Evolutionary conservation across 1,140 invertebrate species (phyloP).

Genomic region (Drosophila chauvacae): DNA sequence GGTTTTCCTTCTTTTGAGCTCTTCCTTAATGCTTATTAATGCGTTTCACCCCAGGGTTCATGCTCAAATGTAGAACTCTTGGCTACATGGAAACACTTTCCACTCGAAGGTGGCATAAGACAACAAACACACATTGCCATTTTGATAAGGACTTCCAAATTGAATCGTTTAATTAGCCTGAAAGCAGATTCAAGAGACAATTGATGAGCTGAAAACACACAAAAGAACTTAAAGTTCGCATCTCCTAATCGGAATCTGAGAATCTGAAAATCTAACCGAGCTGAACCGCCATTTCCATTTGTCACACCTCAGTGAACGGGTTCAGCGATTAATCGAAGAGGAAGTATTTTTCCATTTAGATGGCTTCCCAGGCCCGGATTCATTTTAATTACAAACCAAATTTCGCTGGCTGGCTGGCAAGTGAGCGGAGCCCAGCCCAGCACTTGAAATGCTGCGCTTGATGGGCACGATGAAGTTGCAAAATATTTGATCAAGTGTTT

Average conservation of each 20-base stretch:
- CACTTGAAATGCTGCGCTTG: constrained; percentile 64
- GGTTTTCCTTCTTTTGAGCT: constrained; percentile 33
- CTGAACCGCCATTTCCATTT: constrained; percentile 28
- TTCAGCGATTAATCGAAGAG: constrained; percentile 69
- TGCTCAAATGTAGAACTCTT: constrained; percentile 11
- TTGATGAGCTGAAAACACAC: constrained; percentile 36
- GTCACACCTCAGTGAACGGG: constrained; percentile 66
- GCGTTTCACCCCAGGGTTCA: constrained; percentile 35
- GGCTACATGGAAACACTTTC: constrained; percentile 49
- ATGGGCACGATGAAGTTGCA: constrained; percentile 79
- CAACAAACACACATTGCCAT: constrained; percentile 37
- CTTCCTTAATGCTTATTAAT: constrained; percentile 75
- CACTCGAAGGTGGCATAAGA: constrained; percentile 34
- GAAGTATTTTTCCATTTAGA: constrained; percentile 62
- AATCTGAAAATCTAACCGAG: constrained; percentile 2
- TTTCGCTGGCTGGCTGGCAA: constrained; percentile 70
- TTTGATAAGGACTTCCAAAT: constrained; percentile 44
- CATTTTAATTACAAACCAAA: constrained; percentile 82
- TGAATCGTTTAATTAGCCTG: constrained; percentile 74
- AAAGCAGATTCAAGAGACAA: constrained; percentile 53
- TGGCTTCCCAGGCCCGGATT: constrained; percentile 42
- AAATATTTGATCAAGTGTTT: constrained; percentile 83
- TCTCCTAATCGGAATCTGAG: constrained; percentile 12
- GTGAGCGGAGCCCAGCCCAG: constrained; percentile 45
- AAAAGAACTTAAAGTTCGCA: constrained; percentile 29